A percentile compares a stretch with the other conserved stretches of the same genome.
Evolutionary conservation across 2,113 vertebrate species (phyloP).

Genomic region (Hepsetus odoe): DNA sequence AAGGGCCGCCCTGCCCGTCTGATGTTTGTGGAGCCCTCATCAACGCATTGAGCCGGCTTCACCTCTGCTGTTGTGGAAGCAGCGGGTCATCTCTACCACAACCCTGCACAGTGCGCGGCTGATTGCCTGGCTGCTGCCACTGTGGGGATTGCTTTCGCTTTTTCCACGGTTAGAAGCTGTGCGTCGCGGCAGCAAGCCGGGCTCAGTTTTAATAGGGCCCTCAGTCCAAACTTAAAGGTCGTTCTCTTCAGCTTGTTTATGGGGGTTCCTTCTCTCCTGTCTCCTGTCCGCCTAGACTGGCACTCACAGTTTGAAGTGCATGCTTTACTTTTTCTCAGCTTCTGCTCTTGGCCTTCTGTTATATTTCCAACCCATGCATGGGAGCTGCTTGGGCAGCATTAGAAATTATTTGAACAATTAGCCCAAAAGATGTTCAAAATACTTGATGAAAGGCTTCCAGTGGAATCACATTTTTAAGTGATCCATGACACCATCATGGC

Average conservation of each 20-base stretch:
- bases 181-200: slow-evolving; percentile 55
- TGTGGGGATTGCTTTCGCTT: slow-evolving; percentile 47
- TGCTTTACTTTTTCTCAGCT: not conserved
- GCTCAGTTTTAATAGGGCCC: slow-evolving; percentile 68
- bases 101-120: slow-evolving; percentile 65
- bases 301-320: slow-evolving; percentile 2
- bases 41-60: slow-evolving; percentile 67
- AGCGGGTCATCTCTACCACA: slow-evolving; percentile 65
- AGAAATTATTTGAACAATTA: not conserved
- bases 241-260: slow-evolving; percentile 40
- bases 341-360: not conserved
- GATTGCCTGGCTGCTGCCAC: slow-evolving; percentile 71
- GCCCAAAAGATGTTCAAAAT: not conserved
- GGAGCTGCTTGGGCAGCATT: not conserved
- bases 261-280: slow-evolving; percentile 26
- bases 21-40: slow-evolving; percentile 75
- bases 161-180: slow-evolving; percentile 49
- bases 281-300: not conserved
- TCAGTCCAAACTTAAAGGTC: slow-evolving; percentile 58
- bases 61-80: slow-evolving; percentile 57
- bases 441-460: no score
- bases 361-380: not conserved
- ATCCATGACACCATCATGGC: not conserved
- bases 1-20: slow-evolving; percentile 67
- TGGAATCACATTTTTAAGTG: no score